Percentiles rank a stretch among this genome's conserved stretches.
Evolutionary conservation across 2,888 invertebrate species (phyloP).

Genomic region (Psylliodes chrysocephalus): DNA sequence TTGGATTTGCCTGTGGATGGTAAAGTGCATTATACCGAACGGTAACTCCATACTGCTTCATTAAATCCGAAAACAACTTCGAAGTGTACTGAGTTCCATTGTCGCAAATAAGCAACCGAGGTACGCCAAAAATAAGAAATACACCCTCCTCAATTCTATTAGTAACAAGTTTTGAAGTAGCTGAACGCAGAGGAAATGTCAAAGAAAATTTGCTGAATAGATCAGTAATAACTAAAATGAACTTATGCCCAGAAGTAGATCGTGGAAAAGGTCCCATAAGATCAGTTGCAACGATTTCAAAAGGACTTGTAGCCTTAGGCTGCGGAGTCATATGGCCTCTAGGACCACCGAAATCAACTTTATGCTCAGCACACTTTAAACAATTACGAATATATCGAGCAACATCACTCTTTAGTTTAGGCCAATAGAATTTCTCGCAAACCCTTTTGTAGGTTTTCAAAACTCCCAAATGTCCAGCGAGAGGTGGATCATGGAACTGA

Average conservation of each 20-base stretch:
- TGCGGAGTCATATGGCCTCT: slow-evolving; percentile 22
- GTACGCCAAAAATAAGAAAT: no score
- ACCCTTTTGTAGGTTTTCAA: not conserved
- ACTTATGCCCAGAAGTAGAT: not conserved
- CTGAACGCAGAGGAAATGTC: not conserved
- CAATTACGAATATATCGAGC: not conserved
- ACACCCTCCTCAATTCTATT: not conserved
- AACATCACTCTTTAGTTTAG: not conserved
- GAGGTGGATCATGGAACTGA: not conserved
- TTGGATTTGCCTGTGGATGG: no score
- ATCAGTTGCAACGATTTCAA: slow-evolving; percentile 20
- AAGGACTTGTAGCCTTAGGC: slow-evolving; percentile 4
- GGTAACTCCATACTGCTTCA: no score
- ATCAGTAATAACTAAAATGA: not conserved
- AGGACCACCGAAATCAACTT: slow-evolving; percentile 17
- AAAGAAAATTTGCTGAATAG: not conserved
- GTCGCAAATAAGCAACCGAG: no score
- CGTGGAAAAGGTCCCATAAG: slow-evolving; percentile 26
- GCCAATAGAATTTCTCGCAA: not conserved
- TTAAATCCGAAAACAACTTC: no score
- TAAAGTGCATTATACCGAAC: no score
- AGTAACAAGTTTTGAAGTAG: not conserved
- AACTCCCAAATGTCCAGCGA: not conserved
- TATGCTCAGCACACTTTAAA: not conserved
- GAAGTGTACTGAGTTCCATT: no score